A percentile compares a stretch with the other conserved stretches of the same genome.
These are phyloP conservation scores for Cheirogaleus medius DNA, from an alignment of 2,113 vertebrate genomes.

Conservation along the genomic window DNA sequence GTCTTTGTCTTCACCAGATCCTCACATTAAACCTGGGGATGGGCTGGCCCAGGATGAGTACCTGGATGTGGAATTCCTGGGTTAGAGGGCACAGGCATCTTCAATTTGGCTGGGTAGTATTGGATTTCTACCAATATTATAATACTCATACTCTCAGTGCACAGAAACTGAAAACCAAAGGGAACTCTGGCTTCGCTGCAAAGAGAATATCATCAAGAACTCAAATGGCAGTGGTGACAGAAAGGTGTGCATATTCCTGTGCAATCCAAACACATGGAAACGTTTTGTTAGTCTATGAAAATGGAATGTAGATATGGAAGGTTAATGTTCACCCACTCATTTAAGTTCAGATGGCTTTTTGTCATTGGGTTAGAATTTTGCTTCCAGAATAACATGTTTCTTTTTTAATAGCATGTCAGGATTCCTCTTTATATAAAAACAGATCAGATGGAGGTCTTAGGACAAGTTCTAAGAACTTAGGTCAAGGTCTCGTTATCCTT, in stretches of 20 bases:
- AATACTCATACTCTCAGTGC: too few species aligned
- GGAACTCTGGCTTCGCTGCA: not conserved
- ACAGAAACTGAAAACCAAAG: not conserved
- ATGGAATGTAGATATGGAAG: rapidly evolving
- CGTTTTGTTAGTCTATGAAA: not conserved
- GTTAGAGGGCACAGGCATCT: rapidly evolving
- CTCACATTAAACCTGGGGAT: rapidly evolving
- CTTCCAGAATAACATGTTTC: not conserved
- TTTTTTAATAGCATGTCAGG: not conserved
- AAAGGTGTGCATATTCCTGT: not conserved
- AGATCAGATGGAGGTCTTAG: rapidly evolving
- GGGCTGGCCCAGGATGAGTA: not conserved
- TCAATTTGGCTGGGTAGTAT: not conserved
- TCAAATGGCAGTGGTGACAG: rapidly evolving
- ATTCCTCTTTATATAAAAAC: not conserved
- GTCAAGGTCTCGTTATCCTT: not conserved
- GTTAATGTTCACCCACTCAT: too few species aligned
- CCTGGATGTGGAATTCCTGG: not conserved
- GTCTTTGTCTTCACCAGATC: not conserved
- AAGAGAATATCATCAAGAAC: not conserved
- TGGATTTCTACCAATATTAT: not conserved
- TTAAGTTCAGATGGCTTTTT: not conserved
- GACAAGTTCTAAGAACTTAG: not conserved
- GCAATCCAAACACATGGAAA: not conserved
- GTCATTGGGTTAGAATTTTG: not conserved